Percentiles rank a stretch among this genome's conserved stretches.
phyloP scores from a whole-genome alignment of 2,113 vertebrate genomes.

The Pseudopipra pipra region DNA sequence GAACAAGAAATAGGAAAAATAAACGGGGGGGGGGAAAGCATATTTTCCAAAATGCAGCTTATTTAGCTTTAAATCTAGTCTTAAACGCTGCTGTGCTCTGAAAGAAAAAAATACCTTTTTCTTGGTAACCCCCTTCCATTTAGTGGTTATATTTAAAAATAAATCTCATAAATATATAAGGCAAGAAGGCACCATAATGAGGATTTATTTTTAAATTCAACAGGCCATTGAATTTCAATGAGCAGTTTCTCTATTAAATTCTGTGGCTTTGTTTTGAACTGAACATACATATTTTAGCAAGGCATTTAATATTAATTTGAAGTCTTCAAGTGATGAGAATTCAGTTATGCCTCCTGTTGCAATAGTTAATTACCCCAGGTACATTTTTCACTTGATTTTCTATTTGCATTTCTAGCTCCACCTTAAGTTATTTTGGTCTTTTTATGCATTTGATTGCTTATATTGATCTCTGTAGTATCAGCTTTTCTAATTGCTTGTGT shows the following conservation, averaged over 20 bases:
- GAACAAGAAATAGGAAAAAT: slow-evolving; percentile 30
- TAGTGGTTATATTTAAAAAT: neutral
- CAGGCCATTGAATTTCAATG: slow-evolving; percentile 4
- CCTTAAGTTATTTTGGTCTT: slow-evolving; percentile 56
- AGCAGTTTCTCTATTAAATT: slow-evolving; percentile 19
- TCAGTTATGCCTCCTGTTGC: slow-evolving; percentile 30
- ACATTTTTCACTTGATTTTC: slow-evolving; percentile 48
- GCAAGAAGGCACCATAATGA: slow-evolving; percentile 7
- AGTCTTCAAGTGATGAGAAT: slow-evolving; percentile 37
- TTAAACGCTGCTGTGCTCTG: neutral
- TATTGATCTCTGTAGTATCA: slow-evolving; percentile 58
- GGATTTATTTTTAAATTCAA: slow-evolving; percentile 48
- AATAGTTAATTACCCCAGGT: slow-evolving; percentile 42
- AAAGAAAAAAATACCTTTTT: neutral
- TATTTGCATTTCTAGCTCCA: slow-evolving; percentile 61
- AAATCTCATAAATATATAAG: slow-evolving; percentile 21
- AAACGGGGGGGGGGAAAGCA: fast-evolving
- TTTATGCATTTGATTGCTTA: slow-evolving; percentile 46
- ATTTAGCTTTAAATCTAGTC: slow-evolving; percentile 4
- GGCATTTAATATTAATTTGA: slow-evolving; percentile 52
- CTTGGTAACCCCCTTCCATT: neutral
- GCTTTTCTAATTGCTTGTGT: slow-evolving; percentile 48
- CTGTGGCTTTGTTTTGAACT: slow-evolving; percentile 46
- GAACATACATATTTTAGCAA: slow-evolving; percentile 11
- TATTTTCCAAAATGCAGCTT: slow-evolving; percentile 30